phyloP scores from a whole-genome alignment of 2,888 invertebrate species.

The Hydrotaea cyrtoneurina region DNA sequence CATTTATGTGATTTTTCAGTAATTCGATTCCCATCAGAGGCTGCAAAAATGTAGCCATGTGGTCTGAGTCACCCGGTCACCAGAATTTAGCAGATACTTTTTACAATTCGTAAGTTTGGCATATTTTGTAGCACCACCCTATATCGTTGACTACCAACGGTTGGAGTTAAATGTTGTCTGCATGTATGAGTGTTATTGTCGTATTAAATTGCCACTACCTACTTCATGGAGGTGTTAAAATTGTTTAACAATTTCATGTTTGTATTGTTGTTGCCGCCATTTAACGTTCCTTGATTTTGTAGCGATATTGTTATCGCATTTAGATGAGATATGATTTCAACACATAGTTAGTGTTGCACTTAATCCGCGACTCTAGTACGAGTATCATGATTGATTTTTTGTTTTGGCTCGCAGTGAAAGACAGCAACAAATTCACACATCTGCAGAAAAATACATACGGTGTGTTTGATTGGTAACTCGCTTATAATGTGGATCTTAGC shows the following conservation, averaged over 20 bases:
- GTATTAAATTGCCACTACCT: slow-evolving; percentile 64
- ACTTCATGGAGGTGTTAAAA: slow-evolving; percentile 76
- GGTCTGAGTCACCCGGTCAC: no score
- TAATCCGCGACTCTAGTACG: slow-evolving; percentile 57
- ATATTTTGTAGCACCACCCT: not conserved
- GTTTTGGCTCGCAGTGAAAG: slow-evolving; percentile 29
- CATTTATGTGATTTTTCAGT: no score
- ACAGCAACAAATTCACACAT: not conserved
- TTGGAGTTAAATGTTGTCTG: slow-evolving; percentile 44
- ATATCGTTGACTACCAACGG: slow-evolving; percentile 28
- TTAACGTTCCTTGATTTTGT: slow-evolving; percentile 62
- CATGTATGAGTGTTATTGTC: slow-evolving; percentile 52
- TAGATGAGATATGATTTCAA: slow-evolving; percentile 67
- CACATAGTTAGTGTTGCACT: slow-evolving; percentile 60
- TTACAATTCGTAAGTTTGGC: no score
- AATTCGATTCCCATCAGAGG: no score
- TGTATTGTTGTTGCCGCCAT: slow-evolving; percentile 38
- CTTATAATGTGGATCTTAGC: no score
- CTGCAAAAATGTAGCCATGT: no score
- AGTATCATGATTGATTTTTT: slow-evolving; percentile 69
- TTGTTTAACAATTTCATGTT: slow-evolving; percentile 72
- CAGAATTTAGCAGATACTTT: no score
- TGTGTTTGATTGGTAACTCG: no score
- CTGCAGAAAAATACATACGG: no score
- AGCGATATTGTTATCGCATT: slow-evolving; percentile 58